Percentiles rank a stretch among this genome's conserved stretches.
Conservation (phyloP, 2,888 invertebrate genomes). For the Brachypterus glaber region DNA sequence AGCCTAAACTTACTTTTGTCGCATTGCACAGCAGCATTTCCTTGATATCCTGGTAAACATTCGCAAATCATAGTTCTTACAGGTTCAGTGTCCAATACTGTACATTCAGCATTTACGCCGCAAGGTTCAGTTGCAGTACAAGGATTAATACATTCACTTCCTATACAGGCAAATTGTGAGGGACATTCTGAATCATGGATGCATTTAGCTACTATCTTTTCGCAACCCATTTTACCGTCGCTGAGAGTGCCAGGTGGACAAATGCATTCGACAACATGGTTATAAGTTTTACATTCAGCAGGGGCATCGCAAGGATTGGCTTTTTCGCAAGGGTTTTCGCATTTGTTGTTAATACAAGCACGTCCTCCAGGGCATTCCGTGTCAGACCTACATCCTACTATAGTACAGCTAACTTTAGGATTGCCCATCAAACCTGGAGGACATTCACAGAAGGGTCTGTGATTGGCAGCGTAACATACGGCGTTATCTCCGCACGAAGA, state of each 20-base stretch:
- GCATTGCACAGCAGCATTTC: slow-evolving; percentile 78
- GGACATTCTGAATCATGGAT: slow-evolving; percentile 74
- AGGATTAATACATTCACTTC: slow-evolving; percentile 73
- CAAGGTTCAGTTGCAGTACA: slow-evolving; percentile 72
- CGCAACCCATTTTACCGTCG: slow-evolving; percentile 54
- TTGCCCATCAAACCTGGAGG: slow-evolving; percentile 73
- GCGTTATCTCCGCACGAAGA: slow-evolving; percentile 68
- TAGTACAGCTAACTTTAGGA: slow-evolving; percentile 64
- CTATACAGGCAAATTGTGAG: slow-evolving; percentile 72
- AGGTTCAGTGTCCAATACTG: slow-evolving; percentile 69
- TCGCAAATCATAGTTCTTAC: slow-evolving; percentile 84
- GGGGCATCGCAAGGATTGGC: slow-evolving; percentile 60
- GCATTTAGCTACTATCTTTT: slow-evolving; percentile 54
- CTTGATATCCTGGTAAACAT: slow-evolving; percentile 76
- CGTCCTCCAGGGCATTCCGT: slow-evolving; percentile 71
- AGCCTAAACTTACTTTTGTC: slow-evolving; percentile 57
- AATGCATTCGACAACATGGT: slow-evolving; percentile 68
- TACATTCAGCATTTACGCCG: slow-evolving; percentile 69
- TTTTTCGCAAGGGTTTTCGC: slow-evolving; percentile 64
- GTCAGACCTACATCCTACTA: slow-evolving; percentile 72
- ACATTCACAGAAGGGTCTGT: slow-evolving; percentile 77
- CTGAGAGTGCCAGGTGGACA: slow-evolving; percentile 69
- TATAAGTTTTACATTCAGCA: slow-evolving; percentile 66
- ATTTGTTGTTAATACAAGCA: slow-evolving; percentile 73
- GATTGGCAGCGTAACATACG: slow-evolving; percentile 69